These are phyloP conservation scores for Pantala flavescens DNA, from an alignment of 1,140 invertebrate genomes.

Conservation along the genomic window DNA sequence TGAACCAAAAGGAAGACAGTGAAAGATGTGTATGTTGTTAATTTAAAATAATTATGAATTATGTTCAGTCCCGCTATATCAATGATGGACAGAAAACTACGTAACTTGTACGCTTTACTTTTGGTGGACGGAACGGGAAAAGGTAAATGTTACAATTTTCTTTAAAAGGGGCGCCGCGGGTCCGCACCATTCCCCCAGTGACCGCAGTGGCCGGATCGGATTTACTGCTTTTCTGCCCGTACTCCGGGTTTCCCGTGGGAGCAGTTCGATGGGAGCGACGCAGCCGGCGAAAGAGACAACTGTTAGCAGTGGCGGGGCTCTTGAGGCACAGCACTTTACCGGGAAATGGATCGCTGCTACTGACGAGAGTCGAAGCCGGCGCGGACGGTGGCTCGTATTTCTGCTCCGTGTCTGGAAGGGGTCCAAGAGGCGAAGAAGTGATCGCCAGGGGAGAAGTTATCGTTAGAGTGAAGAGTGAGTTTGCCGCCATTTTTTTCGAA, in stretches of 20 bases:
- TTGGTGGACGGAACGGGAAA: no score
- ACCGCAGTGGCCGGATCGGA: constrained; percentile 41
- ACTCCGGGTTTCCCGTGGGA: constrained; percentile 42
- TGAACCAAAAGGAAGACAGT: no score
- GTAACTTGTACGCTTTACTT: no score
- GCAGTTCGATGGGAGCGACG: constrained; percentile 41
- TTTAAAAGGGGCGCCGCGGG: constrained; percentile 37
- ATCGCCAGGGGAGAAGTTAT: background rate
- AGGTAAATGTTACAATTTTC: no score
- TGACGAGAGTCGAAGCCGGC: constrained; percentile 35
- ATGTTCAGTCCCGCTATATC: no score
- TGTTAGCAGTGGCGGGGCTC: constrained; percentile 37
- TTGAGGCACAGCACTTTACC: constrained; percentile 15
- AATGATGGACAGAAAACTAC: no score
- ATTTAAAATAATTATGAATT: no score
- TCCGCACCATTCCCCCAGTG: constrained; percentile 40
- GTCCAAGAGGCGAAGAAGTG: constrained; percentile 22
- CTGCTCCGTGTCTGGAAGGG: constrained; percentile 33
- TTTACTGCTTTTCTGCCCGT: constrained; percentile 40
- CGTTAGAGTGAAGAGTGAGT: background rate
- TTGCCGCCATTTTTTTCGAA: background rate
- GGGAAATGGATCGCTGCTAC: constrained; percentile 37
- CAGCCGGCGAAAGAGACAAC: constrained; percentile 26
- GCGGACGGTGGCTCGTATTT: constrained; percentile 38
- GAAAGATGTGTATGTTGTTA: no score